Evolutionary conservation across 2,797 vertebrate species (phyloP).

Genomic region (Arrhamphus sclerolepis): DNA sequence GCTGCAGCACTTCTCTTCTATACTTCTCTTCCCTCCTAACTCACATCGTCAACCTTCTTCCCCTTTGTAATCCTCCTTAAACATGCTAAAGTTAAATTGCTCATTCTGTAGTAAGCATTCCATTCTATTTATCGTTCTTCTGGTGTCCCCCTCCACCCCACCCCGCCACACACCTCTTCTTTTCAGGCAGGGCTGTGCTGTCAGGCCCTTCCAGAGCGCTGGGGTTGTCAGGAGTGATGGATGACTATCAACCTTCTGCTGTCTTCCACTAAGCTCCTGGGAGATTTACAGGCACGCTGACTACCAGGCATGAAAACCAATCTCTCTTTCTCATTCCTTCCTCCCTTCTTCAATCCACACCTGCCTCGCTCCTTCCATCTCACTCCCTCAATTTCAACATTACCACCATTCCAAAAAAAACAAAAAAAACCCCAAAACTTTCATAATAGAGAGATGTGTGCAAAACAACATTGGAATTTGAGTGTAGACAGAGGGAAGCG

Average conservation of each 20-base stretch:
- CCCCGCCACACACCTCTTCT: slow-evolving; percentile 42
- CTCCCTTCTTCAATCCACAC: slow-evolving; percentile 70
- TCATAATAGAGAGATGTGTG: slow-evolving; percentile 73
- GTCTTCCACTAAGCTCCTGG: slow-evolving; percentile 90
- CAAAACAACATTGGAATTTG: slow-evolving; percentile 73
- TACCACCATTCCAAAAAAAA: slow-evolving; percentile 55
- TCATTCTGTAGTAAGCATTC: slow-evolving; percentile 84
- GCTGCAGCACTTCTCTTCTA: slow-evolving; percentile 50
- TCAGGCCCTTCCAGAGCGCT: slow-evolving; percentile 90
- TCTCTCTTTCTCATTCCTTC: slow-evolving; percentile 84
- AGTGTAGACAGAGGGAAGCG: slow-evolving; percentile 54
- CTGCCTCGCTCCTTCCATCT: slow-evolving; percentile 73
- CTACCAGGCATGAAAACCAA: slow-evolving; percentile 90
- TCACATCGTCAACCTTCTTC: slow-evolving; percentile 55
- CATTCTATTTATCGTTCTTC: slow-evolving; percentile 85
- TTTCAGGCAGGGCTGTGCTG: slow-evolving; percentile 77
- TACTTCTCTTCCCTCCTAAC: slow-evolving; percentile 28
- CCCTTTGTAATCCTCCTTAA: slow-evolving; percentile 75
- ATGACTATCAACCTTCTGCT: slow-evolving; percentile 97
- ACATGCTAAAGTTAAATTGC: slow-evolving; percentile 90
- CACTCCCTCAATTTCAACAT: slow-evolving; percentile 75
- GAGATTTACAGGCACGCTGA: slow-evolving; percentile 91
- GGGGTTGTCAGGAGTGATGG: slow-evolving; percentile 96
- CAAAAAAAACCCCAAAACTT: slow-evolving; percentile 55
- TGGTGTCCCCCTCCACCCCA: slow-evolving; percentile 28